Percentiles rank a stretch among this genome's conserved stretches.
Evolutionary conservation across 2,888 invertebrate genomes (phyloP).

Genomic region (Nebria salina): DNA sequence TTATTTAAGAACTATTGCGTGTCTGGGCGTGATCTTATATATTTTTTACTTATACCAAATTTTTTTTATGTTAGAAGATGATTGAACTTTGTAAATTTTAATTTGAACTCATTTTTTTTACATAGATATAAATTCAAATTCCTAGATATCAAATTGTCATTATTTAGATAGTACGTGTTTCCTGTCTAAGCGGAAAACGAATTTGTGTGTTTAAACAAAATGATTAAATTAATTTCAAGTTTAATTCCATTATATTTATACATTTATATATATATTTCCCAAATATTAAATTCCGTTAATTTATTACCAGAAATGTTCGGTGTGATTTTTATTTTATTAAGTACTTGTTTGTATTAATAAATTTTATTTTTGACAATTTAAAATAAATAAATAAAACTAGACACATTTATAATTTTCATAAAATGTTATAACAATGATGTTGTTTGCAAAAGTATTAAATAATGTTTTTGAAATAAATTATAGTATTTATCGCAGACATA

Average conservation of each 20-base stretch:
- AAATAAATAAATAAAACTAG: too few species aligned
- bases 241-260: neutral
- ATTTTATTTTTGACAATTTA: too few species aligned
- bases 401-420: neutral
- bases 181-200: neutral
- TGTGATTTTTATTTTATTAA: too few species aligned
- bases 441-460: neutral
- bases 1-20: too few species aligned
- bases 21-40: neutral
- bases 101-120: neutral
- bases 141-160: neutral
- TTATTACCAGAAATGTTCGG: too few species aligned
- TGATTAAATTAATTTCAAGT: neutral
- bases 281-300: too few species aligned
- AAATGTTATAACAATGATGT: neutral
- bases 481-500: neutral
- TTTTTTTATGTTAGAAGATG: neutral
- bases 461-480: neutral
- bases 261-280: too few species aligned
- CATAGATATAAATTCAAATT: neutral
- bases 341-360: too few species aligned
- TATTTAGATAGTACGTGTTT: neutral
- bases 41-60: neutral
- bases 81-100: neutral
- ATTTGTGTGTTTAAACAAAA: neutral